phyloP scores from a whole-genome alignment of 2,113 vertebrate species.

The Cygnus buccinator region DNA sequence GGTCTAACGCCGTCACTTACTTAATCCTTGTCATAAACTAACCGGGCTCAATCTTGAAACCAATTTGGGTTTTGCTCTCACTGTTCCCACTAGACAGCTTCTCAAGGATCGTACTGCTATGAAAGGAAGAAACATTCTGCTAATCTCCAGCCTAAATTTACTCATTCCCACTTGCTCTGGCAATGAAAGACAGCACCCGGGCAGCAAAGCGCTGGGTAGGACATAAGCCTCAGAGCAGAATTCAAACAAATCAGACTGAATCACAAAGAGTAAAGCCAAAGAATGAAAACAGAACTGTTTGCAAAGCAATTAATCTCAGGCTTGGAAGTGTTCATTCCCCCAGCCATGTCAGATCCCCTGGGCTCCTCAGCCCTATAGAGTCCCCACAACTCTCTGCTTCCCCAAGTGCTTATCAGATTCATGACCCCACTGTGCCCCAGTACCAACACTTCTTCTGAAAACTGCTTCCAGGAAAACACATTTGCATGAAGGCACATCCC shows the following conservation, averaged over 20 bases:
- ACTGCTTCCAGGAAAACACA: background rate
- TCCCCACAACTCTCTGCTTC: background rate
- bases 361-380: background rate
- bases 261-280: background rate
- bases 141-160: conserved; percentile 19
- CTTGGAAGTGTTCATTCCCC: background rate
- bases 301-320: background rate
- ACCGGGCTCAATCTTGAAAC: background rate
- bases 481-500: background rate
- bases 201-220: background rate
- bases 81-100: background rate
- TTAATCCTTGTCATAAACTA: background rate
- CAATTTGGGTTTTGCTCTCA: background rate
- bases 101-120: background rate
- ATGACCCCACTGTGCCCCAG: background rate
- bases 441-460: background rate
- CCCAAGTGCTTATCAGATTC: background rate
- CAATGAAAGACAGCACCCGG: background rate
- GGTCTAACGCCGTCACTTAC: background rate
- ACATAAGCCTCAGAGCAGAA: conserved; percentile 12
- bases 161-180: background rate
- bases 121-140: conserved; percentile 39
- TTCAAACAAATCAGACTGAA: conserved; percentile 32
- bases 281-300: conserved; percentile 32
- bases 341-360: background rate